Evolutionary conservation across 2,113 vertebrate species (phyloP), one percentile per base, ranked within the genome.

Genomic region (Albula goreensis): DNA sequence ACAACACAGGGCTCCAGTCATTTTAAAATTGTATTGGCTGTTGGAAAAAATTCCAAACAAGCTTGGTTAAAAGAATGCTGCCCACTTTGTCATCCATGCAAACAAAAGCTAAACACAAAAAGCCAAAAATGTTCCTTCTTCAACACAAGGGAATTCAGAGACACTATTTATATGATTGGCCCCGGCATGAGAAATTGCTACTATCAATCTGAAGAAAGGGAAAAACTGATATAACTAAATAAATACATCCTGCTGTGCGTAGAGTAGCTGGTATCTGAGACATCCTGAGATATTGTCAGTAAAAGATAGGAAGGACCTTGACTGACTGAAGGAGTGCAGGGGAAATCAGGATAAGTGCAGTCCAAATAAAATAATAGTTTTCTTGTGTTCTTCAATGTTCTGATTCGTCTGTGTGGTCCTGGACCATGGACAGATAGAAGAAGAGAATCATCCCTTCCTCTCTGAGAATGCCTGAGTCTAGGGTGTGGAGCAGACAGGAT

Each of bases 1-100:
- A 89, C 91, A 88, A 88, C 51, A 63, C 82, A 77, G 81, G 70
- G 83, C 85, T 86, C 83, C 87, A 52, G 77, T 89, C 85, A 83
- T 57, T 77, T 74, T 80, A 22, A 84, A 41, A 86, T 80, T 56
- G 70, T 80, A 88, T 85, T 50, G 79, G 80, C 83, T n/a, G 56
- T 83, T 77, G 57, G 31, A 49, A 53, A 66, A 63, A 85, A 87
- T 51, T 83, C 49, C 31, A 86, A 57, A 48, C 60, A 12, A 70
- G 48, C 83, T 63, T 81, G 83, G 70, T 56, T 56, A 9, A 8
- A 53, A 41, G 83, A 49, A 66, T 60, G 10, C 78, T 49, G 78
- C 78, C 22, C 70, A 22, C 22, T 74, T 2, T 10, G 8, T 31
- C 74, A 84, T 84, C 78, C 80, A 48, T 80, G 78, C 82, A 88